These are phyloP conservation scores for Stictocephala bisonia DNA, from an alignment of 2,888 invertebrate genomes.

Conservation along the genomic window DNA sequence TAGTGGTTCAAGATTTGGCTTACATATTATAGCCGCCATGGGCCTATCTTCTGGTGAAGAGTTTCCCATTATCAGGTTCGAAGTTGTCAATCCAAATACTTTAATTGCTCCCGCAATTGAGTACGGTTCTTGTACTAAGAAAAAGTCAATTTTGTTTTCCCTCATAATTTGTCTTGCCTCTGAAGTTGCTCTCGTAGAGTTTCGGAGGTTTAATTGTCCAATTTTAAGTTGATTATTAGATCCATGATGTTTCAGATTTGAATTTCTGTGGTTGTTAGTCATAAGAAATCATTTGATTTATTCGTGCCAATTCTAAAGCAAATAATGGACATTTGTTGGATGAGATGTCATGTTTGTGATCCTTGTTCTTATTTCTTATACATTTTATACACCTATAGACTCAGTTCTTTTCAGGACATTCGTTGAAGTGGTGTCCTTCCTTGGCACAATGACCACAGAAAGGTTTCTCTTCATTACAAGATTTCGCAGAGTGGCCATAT, in stretches of 20 bases:
- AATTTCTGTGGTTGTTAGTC: no score
- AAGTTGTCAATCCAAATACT: not conserved
- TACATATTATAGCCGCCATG: not conserved
- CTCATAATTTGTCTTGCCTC: constrained; percentile 6
- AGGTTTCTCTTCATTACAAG: constrained; percentile 7
- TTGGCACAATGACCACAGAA: constrained; percentile 48
- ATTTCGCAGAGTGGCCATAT: constrained; percentile 50
- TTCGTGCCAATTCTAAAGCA: no score
- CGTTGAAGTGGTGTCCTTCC: constrained; percentile 16
- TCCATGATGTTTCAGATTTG: no score
- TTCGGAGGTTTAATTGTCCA: constrained; percentile 8
- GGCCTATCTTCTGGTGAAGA: not conserved
- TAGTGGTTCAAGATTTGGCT: not conserved
- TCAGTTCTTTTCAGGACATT: not conserved
- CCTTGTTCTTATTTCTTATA: not conserved
- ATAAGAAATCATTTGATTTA: no score
- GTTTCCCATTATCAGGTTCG: not conserved
- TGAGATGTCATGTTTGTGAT: no score
- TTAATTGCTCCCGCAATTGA: not conserved
- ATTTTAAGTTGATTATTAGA: no score
- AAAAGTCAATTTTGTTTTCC: not conserved
- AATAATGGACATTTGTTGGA: no score
- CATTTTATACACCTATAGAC: constrained; percentile 18
- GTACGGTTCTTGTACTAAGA: constrained; percentile 21
- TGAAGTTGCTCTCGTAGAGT: not conserved